Conservation (phyloP, 2,888 invertebrate genomes). For the Oscheius sp. region DNA sequence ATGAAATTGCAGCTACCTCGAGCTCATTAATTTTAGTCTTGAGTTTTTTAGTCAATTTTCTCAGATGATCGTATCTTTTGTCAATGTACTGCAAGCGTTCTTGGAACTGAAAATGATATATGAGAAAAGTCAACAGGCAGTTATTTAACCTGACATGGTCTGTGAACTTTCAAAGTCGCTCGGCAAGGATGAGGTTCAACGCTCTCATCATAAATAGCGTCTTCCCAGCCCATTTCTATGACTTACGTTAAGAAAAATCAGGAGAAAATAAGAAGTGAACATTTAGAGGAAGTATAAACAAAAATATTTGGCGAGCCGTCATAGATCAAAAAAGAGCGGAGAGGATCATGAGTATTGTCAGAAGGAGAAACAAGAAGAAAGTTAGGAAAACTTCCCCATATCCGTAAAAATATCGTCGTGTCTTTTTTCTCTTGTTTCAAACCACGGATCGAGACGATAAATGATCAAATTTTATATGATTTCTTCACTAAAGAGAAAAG, state of each 20-base stretch:
- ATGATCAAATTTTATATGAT: slow-evolving; percentile 6
- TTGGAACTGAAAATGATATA: slow-evolving; percentile 41
- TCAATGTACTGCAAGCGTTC: slow-evolving; percentile 48
- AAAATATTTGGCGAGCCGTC: slow-evolving; percentile 6
- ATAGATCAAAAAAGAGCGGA: slow-evolving; percentile 15
- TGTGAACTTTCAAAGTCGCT: slow-evolving; percentile 25
- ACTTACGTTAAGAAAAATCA: neutral
- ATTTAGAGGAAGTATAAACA: neutral
- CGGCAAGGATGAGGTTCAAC: slow-evolving; percentile 22
- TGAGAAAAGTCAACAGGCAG: neutral
- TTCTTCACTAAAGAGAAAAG: neutral
- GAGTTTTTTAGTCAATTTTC: slow-evolving; percentile 49
- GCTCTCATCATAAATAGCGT: slow-evolving; percentile 24
- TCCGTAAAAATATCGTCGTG: too few species aligned
- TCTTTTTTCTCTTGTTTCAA: too few species aligned
- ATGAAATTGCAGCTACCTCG: slow-evolving; percentile 37
- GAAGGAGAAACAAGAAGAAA: neutral
- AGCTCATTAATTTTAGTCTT: slow-evolving; percentile 50
- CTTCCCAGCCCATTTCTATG: slow-evolving; percentile 20
- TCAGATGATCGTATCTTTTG: slow-evolving; percentile 49
- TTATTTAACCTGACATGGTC: slow-evolving; percentile 25
- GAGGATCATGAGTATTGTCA: slow-evolving; percentile 4
- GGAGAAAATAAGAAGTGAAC: neutral
- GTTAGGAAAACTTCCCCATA: too few species aligned
- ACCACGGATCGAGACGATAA: too few species aligned